phyloP scores from a whole-genome alignment of 2,797 vertebrate species.

The Buphagus erythrorhynchus region DNA sequence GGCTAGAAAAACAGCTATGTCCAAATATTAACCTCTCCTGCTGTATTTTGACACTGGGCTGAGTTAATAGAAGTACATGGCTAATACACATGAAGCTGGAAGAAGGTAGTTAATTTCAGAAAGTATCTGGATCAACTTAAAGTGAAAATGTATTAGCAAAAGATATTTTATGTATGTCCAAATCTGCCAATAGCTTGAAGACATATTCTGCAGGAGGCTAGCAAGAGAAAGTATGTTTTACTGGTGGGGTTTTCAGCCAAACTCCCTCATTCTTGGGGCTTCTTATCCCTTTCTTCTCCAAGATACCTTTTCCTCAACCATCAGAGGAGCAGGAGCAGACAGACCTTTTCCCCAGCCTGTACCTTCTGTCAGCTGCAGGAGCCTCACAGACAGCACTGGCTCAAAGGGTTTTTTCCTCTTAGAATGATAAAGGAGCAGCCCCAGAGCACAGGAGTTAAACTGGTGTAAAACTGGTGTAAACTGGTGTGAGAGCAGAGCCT shows the following conservation, averaged over 20 bases:
- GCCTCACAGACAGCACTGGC: not conserved
- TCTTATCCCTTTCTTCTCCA: conserved; percentile 18
- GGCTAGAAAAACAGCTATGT: not conserved
- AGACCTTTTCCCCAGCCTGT: not conserved
- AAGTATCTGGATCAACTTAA: not conserved
- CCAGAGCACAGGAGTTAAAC: not conserved
- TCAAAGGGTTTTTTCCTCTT: fast-evolving
- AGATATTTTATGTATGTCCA: not conserved
- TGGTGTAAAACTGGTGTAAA: not conserved
- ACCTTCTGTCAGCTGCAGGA: not conserved
- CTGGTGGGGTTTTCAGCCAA: conserved; percentile 11
- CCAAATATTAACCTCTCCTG: not conserved
- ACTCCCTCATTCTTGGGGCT: not conserved
- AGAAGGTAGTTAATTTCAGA: not conserved
- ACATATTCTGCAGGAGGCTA: not conserved
- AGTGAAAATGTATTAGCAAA: not conserved
- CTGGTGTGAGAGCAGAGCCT: not conserved
- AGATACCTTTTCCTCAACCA: not conserved
- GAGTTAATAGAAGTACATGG: not conserved
- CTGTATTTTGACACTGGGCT: not conserved
- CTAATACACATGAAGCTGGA: not conserved
- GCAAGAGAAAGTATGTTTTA: not conserved
- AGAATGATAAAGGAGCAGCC: not conserved
- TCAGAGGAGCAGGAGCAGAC: not conserved
- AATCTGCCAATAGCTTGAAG: conserved; percentile 16